A percentile compares a stretch with the other conserved stretches of the same genome.
These are phyloP conservation scores for Heterodera filipjevi DNA, from an alignment of 2,888 invertebrate species.

Conservation along the genomic window DNA sequence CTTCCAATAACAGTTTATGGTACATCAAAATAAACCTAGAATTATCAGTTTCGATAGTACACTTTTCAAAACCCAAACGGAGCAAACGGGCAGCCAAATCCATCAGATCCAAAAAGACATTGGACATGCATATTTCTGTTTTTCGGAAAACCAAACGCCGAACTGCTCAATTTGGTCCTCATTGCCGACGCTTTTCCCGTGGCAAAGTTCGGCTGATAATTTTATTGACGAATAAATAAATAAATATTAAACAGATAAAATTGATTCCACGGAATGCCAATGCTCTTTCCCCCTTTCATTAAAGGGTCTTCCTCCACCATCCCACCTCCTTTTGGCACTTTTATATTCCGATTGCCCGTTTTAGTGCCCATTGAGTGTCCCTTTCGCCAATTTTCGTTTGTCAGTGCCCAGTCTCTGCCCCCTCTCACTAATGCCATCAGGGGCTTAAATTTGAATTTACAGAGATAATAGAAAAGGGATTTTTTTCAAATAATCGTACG, in stretches of 20 bases:
- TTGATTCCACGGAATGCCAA: no score
- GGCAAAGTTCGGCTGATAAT: no score
- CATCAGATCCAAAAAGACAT: conserved; percentile 83
- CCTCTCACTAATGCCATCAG: conserved; percentile 94
- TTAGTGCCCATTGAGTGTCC: not conserved
- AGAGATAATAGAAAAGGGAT: not conserved
- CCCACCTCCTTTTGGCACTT: no score
- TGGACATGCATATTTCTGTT: conserved; percentile 83
- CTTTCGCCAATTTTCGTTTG: conserved; percentile 14
- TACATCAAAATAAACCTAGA: no score
- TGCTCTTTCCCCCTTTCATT: no score
- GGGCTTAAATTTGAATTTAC: conserved; percentile 77
- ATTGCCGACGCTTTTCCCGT: conserved; percentile 43
- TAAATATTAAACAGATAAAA: no score
- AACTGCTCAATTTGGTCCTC: not conserved
- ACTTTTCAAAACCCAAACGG: conserved; percentile 73
- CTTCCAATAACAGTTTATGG: no score
- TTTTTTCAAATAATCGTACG: conserved; percentile 68
- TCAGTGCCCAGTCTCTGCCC: conserved; percentile 79
- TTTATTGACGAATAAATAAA: not conserved
- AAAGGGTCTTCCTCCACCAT: not conserved
- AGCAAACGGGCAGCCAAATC: conserved; percentile 81
- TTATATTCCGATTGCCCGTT: not conserved
- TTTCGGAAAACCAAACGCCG: conserved; percentile 66
- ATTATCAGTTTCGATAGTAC: no score